These are phyloP conservation scores for Enteromius afrohamiltoni DNA, from an alignment of 2,797 vertebrate species.

Conservation along the genomic window DNA sequence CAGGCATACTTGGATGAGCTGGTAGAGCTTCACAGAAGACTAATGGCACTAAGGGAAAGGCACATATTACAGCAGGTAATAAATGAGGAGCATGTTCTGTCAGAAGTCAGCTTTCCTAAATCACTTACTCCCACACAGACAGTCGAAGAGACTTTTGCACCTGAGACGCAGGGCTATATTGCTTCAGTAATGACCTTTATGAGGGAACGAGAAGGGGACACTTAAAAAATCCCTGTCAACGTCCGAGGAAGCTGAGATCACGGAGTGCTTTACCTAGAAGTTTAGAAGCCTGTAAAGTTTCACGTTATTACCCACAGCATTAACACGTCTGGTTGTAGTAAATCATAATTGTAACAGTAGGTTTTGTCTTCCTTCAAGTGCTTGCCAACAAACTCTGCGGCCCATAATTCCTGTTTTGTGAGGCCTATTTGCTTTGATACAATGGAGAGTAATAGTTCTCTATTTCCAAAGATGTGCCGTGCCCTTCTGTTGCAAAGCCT, in stretches of 20 bases:
- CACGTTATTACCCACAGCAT: slow-evolving; percentile 21
- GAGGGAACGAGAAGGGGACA: slow-evolving; percentile 1
- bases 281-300: slow-evolving; percentile 6
- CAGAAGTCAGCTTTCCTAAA: slow-evolving; percentile 1
- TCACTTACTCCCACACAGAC: neutral
- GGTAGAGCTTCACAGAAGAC: slow-evolving; percentile 95
- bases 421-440: slow-evolving; percentile 58
- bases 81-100: slow-evolving; percentile 28
- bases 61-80: slow-evolving; percentile 88
- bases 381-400: slow-evolving; percentile 13
- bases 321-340: slow-evolving; percentile 32
- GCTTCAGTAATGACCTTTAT: slow-evolving; percentile 9
- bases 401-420: slow-evolving; percentile 57
- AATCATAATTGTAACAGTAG: slow-evolving; percentile 29
- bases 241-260: slow-evolving; percentile 3
- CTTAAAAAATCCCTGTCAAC: neutral
- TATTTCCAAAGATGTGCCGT: slow-evolving; percentile 55
- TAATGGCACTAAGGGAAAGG: slow-evolving; percentile 92
- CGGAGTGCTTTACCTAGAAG: slow-evolving; percentile 1
- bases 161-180: neutral
- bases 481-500: slow-evolving; percentile 55
- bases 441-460: slow-evolving; percentile 58
- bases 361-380: slow-evolving; percentile 49
- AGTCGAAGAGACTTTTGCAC: neutral
- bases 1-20: slow-evolving; percentile 97